A percentile compares a stretch with the other conserved stretches of the same genome.
These are phyloP conservation scores for Grapholita molesta DNA, from an alignment of 1,140 invertebrate genomes.

Conservation along the genomic window DNA sequence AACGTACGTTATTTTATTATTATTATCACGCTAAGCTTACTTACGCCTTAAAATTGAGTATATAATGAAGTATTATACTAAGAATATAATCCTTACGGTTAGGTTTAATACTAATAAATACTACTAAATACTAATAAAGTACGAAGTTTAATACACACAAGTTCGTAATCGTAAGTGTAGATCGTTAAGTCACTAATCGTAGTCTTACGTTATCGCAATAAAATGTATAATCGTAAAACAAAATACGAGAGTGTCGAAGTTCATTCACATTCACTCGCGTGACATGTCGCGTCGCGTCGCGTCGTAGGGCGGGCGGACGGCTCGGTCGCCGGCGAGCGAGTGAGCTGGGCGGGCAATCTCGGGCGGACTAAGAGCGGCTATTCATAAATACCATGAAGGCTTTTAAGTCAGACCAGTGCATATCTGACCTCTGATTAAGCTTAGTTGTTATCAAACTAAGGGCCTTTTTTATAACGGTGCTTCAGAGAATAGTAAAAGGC, in stretches of 20 bases:
- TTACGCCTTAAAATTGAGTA: not conserved
- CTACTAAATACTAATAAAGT: not conserved
- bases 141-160: not conserved
- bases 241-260: not conserved
- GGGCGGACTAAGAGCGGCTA: not conserved
- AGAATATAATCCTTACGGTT: not conserved
- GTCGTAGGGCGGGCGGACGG: slow-evolving; percentile 42
- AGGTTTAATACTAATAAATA: no score
- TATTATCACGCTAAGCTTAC: slow-evolving; percentile 18
- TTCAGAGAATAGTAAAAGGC: no score
- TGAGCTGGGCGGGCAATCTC: slow-evolving; percentile 31
- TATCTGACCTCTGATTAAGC: not conserved
- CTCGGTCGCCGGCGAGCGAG: slow-evolving; percentile 38
- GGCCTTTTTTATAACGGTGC: not conserved
- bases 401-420: not conserved
- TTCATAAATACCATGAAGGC: not conserved
- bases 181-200: not conserved
- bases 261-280: slow-evolving; percentile 1
- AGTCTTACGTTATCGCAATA: slow-evolving; percentile 9
- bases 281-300: slow-evolving; percentile 18
- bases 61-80: not conserved
- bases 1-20: slow-evolving; percentile 25
- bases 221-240: not conserved
- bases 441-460: not conserved
- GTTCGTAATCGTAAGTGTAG: slow-evolving; percentile 7